Percentiles rank a stretch among this genome's conserved stretches.
Evolutionary conservation across 2,888 invertebrate species (phyloP).

Genomic region (Odontocolon sp.): DNA sequence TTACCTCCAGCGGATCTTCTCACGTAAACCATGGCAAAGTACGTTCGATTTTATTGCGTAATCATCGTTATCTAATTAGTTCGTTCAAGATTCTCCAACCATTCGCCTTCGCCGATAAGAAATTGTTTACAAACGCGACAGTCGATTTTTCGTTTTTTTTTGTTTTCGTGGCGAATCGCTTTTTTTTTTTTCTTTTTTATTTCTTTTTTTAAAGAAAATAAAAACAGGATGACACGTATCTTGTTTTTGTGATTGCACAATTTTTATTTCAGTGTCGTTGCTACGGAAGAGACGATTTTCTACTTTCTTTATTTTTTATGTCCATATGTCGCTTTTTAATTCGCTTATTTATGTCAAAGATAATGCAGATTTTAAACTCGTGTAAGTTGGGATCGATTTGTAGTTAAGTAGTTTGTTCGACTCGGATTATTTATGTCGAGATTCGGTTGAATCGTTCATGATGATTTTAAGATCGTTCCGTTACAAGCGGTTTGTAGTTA

Average conservation of each 20-base stretch:
- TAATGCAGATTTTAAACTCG: conserved; percentile 73
- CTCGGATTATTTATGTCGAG: too few species aligned
- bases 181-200: conserved; percentile 33
- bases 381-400: conserved; percentile 66
- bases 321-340: conserved; percentile 72
- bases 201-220: not conserved
- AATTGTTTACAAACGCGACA: conserved; percentile 72
- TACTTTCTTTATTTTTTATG: conserved; percentile 9
- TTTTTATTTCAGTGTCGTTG: not conserved
- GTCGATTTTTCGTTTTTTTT: too few species aligned
- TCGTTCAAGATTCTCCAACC: conserved; percentile 41
- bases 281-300: not conserved
- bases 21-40: conserved; percentile 77
- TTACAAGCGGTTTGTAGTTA: too few species aligned
- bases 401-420: not conserved
- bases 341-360: conserved; percentile 70
- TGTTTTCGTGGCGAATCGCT: conserved; percentile 7
- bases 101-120: conserved; percentile 64
- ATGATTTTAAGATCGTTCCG: too few species aligned
- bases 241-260: not conserved
- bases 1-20: not conserved
- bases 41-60: conserved; percentile 71
- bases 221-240: not conserved
- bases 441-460: too few species aligned
- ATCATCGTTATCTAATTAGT: conserved; percentile 75